Evolutionary conservation across 2,113 vertebrate genomes (phyloP).

Genomic region (Egretta garzetta): DNA sequence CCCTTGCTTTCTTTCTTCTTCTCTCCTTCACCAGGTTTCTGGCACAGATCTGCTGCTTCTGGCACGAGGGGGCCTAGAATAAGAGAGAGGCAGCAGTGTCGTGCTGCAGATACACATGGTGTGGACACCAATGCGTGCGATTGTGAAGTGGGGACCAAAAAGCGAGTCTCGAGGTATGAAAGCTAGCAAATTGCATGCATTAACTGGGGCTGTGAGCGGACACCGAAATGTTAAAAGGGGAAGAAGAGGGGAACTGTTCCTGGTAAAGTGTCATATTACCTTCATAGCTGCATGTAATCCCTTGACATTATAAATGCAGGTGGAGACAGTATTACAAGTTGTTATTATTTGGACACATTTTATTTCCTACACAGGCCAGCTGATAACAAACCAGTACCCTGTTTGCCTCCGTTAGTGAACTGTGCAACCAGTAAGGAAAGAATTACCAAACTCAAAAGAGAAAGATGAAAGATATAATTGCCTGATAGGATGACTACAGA

Average conservation of each 20-base stretch:
- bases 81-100: background rate
- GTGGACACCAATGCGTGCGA: background rate
- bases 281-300: background rate
- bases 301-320: background rate
- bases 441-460: background rate
- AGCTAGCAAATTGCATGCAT: background rate
- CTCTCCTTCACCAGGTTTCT: background rate
- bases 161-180: background rate
- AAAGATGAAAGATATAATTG: background rate
- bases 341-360: background rate
- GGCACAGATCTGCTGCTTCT: background rate
- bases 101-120: background rate
- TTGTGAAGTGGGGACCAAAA: background rate
- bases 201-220: background rate
- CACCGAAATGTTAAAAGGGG: background rate
- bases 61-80: background rate
- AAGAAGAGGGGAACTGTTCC: background rate
- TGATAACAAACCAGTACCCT: background rate
- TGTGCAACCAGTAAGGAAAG: background rate
- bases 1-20: background rate
- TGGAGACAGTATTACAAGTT: background rate
- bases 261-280: background rate
- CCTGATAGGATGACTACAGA: background rate
- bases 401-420: background rate
- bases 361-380: background rate